These are phyloP conservation scores for Plagodis dolabraria DNA, from an alignment of 2,888 invertebrate genomes.

Conservation along the genomic window DNA sequence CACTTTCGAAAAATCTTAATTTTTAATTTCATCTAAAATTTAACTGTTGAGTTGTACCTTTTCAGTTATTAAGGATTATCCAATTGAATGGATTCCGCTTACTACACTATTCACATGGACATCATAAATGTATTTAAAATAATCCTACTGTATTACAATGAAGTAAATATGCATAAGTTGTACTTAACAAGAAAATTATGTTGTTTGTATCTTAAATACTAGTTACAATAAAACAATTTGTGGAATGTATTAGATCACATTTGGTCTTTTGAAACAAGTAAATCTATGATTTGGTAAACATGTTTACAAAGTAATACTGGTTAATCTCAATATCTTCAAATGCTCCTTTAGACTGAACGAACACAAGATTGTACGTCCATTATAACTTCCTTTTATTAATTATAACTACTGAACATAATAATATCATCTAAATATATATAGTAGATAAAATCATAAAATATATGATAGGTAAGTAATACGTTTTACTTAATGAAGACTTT, in stretches of 20 bases:
- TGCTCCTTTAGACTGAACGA: constrained; percentile 14
- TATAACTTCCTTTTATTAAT: constrained; percentile 5
- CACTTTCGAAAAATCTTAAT: constrained; percentile 9
- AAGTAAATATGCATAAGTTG: neutral
- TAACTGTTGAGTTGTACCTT: neutral
- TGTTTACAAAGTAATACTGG: constrained; percentile 30
- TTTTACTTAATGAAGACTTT: constrained; percentile 1
- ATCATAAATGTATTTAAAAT: constrained; percentile 1
- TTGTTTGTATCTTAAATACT: constrained; percentile 6
- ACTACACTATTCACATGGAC: neutral
- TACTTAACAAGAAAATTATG: constrained; percentile 12
- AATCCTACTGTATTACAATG: neutral
- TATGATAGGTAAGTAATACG: neutral
- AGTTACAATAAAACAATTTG: constrained; percentile 16
- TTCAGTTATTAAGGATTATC: neutral
- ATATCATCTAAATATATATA: constrained; percentile 1
- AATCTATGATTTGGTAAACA: constrained; percentile 26
- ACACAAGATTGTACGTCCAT: constrained; percentile 16
- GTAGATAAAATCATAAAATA: neutral
- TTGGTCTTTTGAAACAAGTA: constrained; percentile 22
- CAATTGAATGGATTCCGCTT: neutral
- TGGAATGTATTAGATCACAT: constrained; percentile 31
- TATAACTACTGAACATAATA: constrained; percentile 1
- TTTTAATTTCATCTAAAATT: neutral
- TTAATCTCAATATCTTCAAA: constrained; percentile 29